Conservation (phyloP, 2,113 vertebrate species). For the Grammomys dolichurus region DNA sequence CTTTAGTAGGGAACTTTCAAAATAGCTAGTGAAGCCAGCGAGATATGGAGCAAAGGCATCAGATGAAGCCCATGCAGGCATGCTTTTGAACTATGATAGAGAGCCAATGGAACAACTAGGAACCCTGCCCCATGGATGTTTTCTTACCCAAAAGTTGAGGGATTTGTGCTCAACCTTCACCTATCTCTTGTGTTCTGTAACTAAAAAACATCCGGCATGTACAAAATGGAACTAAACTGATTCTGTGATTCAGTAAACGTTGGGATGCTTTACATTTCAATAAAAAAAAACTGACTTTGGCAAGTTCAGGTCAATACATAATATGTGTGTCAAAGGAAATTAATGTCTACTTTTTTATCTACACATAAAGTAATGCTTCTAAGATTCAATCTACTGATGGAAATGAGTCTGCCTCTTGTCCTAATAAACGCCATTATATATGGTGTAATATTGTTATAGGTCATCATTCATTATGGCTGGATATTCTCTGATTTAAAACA, state of each 20-base stretch:
- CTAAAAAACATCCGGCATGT: neutral
- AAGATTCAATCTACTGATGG: conserved; percentile 60
- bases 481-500: conserved; percentile 76
- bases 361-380: conserved; percentile 73
- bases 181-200: conserved; percentile 12
- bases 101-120: neutral
- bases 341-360: conserved; percentile 60
- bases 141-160: conserved; percentile 32
- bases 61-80: neutral
- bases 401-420: conserved; percentile 47
- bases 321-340: conserved; percentile 61
- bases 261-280: conserved; percentile 40
- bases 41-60: neutral
- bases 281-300: conserved; percentile 54
- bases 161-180: neutral
- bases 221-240: neutral
- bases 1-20: neutral
- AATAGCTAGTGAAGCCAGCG: neutral
- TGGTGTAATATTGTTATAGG: conserved; percentile 57
- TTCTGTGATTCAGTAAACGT: neutral
- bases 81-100: neutral
- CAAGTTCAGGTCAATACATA: conserved; percentile 65
- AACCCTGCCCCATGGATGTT: neutral
- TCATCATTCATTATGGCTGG: conserved; percentile 64
- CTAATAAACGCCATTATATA: conserved; percentile 72